A percentile compares a stretch with the other conserved stretches of the same genome.
phyloP scores from a whole-genome alignment of 2,113 vertebrate species.

The Columba janthina region DNA sequence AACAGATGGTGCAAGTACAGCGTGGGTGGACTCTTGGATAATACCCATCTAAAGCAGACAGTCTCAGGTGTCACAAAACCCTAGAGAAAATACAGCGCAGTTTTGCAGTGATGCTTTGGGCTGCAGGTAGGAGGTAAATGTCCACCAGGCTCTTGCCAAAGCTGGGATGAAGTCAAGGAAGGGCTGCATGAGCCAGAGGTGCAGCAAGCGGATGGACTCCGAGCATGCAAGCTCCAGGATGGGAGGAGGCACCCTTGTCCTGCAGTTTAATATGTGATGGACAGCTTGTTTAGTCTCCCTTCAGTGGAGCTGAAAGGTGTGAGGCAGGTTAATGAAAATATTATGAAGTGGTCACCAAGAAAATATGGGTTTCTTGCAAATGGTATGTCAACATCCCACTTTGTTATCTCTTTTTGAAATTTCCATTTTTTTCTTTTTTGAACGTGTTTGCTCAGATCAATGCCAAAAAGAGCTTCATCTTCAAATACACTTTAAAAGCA shows the following conservation, averaged over 20 bases:
- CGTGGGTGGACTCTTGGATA: constrained; percentile 10
- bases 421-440: not conserved
- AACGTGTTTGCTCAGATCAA: not conserved
- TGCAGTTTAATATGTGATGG: not conserved
- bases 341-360: not conserved
- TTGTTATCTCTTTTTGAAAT: not conserved
- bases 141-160: not conserved
- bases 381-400: not conserved
- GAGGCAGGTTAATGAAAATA: not conserved
- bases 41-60: not conserved
- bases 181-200: not conserved
- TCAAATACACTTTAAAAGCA: not conserved
- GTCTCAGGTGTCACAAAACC: not conserved
- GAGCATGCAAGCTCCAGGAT: not conserved
- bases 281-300: not conserved
- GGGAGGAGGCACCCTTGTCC: not conserved
- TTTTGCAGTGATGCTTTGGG: not conserved
- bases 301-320: not conserved
- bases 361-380: not conserved
- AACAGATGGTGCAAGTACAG: constrained; percentile 13
- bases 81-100: not conserved
- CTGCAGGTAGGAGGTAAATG: not conserved
- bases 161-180: not conserved
- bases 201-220: accelerated
- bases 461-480: not conserved